Conservation (phyloP, 1,140 invertebrate species). For the Drosophila athabasca region DNA sequence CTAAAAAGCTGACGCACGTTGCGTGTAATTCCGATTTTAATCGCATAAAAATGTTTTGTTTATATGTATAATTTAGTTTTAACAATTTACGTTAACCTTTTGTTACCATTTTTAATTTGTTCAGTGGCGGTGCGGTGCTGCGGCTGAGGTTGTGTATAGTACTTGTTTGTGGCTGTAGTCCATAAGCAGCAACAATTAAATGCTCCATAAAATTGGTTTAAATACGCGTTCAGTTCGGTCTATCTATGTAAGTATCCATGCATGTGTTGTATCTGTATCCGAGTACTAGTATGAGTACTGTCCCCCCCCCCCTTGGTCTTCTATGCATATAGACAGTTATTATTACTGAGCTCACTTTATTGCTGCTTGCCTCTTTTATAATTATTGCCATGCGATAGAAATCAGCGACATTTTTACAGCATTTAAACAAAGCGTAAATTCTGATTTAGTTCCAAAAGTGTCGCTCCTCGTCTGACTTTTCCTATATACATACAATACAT, state of each 20-base stretch:
- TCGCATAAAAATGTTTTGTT: constrained; percentile 81
- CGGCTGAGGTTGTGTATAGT: constrained; percentile 22
- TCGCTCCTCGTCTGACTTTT: constrained; percentile 31
- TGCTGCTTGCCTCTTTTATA: constrained; percentile 61
- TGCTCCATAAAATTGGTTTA: constrained; percentile 79
- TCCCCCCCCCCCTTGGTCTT: constrained; percentile 20
- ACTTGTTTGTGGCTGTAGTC: constrained; percentile 44
- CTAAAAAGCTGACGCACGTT: constrained; percentile 70
- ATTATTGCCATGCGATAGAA: constrained; percentile 74
- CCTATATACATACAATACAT: constrained; percentile 6
- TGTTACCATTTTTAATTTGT: constrained; percentile 81
- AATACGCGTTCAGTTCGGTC: constrained; percentile 57
- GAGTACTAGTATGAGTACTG: constrained; percentile 9
- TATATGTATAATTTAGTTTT: constrained; percentile 82
- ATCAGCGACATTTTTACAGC: constrained; percentile 81
- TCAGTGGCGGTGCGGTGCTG: neutral
- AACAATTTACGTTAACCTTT: constrained; percentile 82
- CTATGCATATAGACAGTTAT: constrained; percentile 71
- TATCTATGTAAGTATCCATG: neutral
- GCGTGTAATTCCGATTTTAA: constrained; percentile 82
- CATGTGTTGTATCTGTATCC: constrained; percentile 2
- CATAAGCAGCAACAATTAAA: constrained; percentile 80
- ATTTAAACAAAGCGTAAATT: constrained; percentile 82
- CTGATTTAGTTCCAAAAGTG: constrained; percentile 77
- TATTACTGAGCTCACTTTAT: constrained; percentile 54